phyloP scores from a whole-genome alignment of 2,797 vertebrate genomes.

The Argyrosomus regius region DNA sequence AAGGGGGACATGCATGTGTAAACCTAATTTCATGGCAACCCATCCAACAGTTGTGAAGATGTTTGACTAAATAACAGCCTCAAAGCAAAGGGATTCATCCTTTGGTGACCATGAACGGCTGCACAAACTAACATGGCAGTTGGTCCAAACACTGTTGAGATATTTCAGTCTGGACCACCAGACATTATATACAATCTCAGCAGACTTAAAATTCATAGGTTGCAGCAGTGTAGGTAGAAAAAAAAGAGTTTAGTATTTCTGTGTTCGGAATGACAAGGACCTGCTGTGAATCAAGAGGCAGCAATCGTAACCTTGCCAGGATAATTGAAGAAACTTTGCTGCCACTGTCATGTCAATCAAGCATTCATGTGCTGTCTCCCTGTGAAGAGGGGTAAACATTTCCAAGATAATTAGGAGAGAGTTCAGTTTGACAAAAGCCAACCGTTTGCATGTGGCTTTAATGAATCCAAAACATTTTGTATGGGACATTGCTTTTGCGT shows the following conservation, averaged over 20 bases:
- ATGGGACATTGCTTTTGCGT: conserved; percentile 37
- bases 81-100: not conserved
- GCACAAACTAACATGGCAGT: not conserved
- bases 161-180: not conserved
- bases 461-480: conserved; percentile 62
- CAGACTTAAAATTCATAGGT: conserved; percentile 49
- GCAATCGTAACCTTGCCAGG: conserved; percentile 65
- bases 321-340: conserved; percentile 71
- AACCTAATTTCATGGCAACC: not conserved
- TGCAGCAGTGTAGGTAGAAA: conserved; percentile 35
- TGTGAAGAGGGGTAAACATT: conserved; percentile 62
- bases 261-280: conserved; percentile 56
- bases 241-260: conserved; percentile 47
- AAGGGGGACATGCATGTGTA: not conserved
- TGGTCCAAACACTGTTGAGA: not conserved
- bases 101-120: conserved; percentile 3
- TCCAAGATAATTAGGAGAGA: conserved; percentile 63
- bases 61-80: not conserved
- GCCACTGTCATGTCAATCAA: conserved; percentile 67
- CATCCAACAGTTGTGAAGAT: not conserved
- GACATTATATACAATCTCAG: conserved; percentile 16
- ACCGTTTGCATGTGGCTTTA: conserved; percentile 53
- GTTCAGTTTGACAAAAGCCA: conserved; percentile 63
- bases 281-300: conserved; percentile 59
- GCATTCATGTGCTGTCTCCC: conserved; percentile 54